Evolutionary conservation across 2,113 vertebrate species (phyloP).

Genomic region (Calyptommatus sinebrachiatus): DNA sequence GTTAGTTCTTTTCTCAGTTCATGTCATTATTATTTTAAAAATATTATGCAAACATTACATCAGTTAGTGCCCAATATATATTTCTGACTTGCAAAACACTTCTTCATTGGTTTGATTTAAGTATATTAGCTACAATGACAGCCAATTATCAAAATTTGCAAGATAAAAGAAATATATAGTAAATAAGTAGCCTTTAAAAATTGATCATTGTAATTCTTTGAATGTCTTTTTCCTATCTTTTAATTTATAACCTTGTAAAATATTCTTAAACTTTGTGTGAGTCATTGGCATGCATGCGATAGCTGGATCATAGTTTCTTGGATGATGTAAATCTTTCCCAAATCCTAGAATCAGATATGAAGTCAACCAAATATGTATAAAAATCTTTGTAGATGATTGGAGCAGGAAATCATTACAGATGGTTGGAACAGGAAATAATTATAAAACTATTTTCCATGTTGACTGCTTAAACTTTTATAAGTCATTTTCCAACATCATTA

Average conservation of each 20-base stretch:
- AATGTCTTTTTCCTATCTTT: background rate
- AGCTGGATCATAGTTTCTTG: constrained; percentile 9
- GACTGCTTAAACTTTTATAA: background rate
- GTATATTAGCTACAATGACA: constrained; percentile 22
- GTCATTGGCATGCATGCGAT: background rate
- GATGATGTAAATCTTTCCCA: constrained; percentile 20
- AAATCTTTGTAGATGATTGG: background rate
- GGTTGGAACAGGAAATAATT: no score
- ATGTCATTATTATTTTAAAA: constrained; percentile 19
- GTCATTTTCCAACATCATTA: background rate
- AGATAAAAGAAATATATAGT: constrained; percentile 21
- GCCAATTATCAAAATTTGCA: constrained; percentile 22
- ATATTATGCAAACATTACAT: background rate
- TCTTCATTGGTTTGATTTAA: background rate
- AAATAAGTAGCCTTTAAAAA: background rate
- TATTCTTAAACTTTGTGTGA: background rate
- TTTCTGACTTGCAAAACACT: background rate
- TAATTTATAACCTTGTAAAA: background rate
- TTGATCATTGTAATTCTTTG: fast-evolving
- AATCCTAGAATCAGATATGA: constrained; percentile 10
- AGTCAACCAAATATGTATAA: no score
- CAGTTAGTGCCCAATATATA: constrained; percentile 11
- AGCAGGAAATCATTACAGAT: background rate
- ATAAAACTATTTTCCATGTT: background rate
- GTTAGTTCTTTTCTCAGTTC: constrained; percentile 11